A percentile compares a stretch with the other conserved stretches of the same genome.
Evolutionary conservation across 2,113 vertebrate species (phyloP).

Genomic region (Romanogobio albipinnatus): DNA sequence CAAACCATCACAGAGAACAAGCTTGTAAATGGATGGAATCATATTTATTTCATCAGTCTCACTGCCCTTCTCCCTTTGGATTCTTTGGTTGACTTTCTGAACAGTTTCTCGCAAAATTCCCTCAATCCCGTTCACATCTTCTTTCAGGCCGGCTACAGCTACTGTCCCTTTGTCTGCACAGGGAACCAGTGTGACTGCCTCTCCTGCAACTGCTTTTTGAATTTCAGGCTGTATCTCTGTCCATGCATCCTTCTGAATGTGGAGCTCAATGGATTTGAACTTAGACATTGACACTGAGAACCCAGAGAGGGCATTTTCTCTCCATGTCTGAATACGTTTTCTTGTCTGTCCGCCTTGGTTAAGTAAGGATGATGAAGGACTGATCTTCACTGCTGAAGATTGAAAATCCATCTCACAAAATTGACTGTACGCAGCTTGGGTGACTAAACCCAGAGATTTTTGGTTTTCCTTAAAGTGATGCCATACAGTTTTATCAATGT

Average conservation of each 20-base stretch:
- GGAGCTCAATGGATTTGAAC: slow-evolving; percentile 68
- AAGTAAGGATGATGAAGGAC: slow-evolving; percentile 70
- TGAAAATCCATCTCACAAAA: slow-evolving; percentile 70
- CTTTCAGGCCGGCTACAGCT: slow-evolving; percentile 75
- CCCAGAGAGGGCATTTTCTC: slow-evolving; percentile 55
- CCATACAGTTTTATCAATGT: slow-evolving; percentile 71
- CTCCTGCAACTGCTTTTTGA: slow-evolving; percentile 30
- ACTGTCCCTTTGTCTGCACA: slow-evolving; percentile 55
- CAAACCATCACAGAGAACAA: slow-evolving; percentile 71
- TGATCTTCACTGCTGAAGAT: slow-evolving; percentile 68
- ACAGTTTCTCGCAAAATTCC: slow-evolving; percentile 61
- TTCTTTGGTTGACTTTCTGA: slow-evolving; percentile 59
- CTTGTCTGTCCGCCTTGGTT: slow-evolving; percentile 67
- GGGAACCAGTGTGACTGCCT: slow-evolving; percentile 70
- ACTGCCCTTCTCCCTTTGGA: slow-evolving; percentile 71
- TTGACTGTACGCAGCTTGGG: slow-evolving; percentile 64
- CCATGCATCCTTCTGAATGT: slow-evolving; percentile 72
- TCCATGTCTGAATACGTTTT: slow-evolving; percentile 76
- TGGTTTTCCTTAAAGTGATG: slow-evolving; percentile 72
- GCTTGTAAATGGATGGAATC: slow-evolving; percentile 63
- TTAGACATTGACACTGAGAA: slow-evolving; percentile 71
- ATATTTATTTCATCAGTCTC: slow-evolving; percentile 64
- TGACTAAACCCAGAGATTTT: slow-evolving; percentile 66
- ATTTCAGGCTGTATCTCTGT: slow-evolving; percentile 66
- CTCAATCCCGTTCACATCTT: slow-evolving; percentile 66